A percentile compares a stretch with the other conserved stretches of the same genome.
Evolutionary conservation across 2,113 vertebrate genomes (phyloP).

Genomic region (Azemiops feae): DNA sequence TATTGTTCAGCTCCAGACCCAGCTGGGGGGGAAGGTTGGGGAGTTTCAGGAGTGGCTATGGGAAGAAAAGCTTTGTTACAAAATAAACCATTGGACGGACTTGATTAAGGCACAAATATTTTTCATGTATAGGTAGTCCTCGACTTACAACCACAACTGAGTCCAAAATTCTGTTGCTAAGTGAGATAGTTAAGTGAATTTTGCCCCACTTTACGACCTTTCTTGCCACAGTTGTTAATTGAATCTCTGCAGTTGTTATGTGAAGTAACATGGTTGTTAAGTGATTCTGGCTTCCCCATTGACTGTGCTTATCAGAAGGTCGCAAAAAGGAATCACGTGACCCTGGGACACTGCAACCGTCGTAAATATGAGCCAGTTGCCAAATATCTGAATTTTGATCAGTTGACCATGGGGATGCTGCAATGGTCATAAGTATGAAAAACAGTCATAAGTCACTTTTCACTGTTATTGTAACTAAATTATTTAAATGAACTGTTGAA

Average conservation of each 20-base stretch:
- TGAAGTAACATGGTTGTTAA: neutral
- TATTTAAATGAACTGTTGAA: neutral
- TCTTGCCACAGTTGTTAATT: neutral
- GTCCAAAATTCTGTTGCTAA: neutral
- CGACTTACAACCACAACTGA: neutral
- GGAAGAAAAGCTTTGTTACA: constrained; percentile 54
- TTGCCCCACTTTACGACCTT: neutral
- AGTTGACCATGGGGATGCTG: neutral
- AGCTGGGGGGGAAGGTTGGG: constrained; percentile 91
- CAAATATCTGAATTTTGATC: neutral
- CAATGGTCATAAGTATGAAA: neutral
- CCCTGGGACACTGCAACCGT: neutral
- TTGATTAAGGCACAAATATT: neutral
- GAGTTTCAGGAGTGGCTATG: constrained; percentile 95
- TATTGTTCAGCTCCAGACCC: constrained; percentile 93
- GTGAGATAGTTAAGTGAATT: neutral
- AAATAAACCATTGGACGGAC: neutral
- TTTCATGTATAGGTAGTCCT: neutral
- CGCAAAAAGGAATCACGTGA: neutral
- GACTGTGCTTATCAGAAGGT: neutral
- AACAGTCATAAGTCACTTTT: neutral
- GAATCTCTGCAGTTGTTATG: neutral
- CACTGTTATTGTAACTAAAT: no score
- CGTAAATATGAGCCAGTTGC: neutral
- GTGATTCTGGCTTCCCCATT: neutral